Conservation (phyloP, 1,140 invertebrate species). For the Drosophila takahashii region DNA sequence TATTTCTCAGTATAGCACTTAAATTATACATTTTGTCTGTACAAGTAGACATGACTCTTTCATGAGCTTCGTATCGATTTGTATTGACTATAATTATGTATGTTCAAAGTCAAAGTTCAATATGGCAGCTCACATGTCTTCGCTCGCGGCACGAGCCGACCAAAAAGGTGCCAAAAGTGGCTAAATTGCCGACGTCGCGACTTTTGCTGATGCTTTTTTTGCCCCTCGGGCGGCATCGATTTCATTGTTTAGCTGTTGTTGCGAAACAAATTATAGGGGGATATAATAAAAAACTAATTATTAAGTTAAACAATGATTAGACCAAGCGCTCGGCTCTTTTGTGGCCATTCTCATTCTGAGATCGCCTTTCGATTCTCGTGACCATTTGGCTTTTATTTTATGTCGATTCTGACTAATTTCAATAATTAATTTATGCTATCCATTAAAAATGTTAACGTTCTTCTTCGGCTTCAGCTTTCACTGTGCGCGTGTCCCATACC, state of each 20-base stretch:
- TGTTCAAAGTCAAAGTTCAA: constrained; percentile 55
- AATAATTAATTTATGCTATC: constrained; percentile 70
- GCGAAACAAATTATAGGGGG: constrained; percentile 45
- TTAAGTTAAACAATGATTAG: constrained; percentile 81
- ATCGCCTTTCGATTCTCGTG: constrained; percentile 27
- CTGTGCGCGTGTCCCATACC: constrained; percentile 60
- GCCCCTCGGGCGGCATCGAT: constrained; percentile 52
- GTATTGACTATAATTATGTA: constrained; percentile 22
- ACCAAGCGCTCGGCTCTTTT: constrained; percentile 32
- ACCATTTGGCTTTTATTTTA: constrained; percentile 39
- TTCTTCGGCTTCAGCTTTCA: constrained; percentile 51
- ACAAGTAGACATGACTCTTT: not conserved
- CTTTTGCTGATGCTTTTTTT: constrained; percentile 38
- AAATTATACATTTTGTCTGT: not conserved
- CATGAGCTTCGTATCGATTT: not conserved
- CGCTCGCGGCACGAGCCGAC: constrained; percentile 59
- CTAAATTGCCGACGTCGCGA: constrained; percentile 51
- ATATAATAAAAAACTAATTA: constrained; percentile 73
- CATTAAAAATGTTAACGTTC: constrained; percentile 69
- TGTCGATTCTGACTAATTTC: constrained; percentile 61
- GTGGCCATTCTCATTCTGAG: constrained; percentile 27
- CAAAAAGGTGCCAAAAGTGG: constrained; percentile 69
- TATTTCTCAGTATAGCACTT: no score
- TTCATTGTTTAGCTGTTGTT: constrained; percentile 49
- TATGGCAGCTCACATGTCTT: constrained; percentile 32